Percentiles rank a stretch among this genome's conserved stretches.
Evolutionary conservation across 1,140 invertebrate genomes (phyloP).

Genomic region (Apis dorsata): DNA sequence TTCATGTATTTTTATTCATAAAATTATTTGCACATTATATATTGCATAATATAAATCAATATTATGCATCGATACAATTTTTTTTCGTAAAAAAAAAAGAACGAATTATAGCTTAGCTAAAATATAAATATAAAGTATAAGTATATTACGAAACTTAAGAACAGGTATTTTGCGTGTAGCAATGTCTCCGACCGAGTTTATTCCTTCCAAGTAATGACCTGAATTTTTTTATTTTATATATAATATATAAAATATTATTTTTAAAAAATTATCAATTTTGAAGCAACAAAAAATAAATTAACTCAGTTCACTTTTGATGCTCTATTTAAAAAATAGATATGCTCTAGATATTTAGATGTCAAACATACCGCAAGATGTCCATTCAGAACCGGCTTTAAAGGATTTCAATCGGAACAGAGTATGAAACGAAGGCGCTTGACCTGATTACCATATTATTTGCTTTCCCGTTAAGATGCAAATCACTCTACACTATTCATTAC

Average conservation of each 20-base stretch:
- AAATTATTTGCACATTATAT: no score
- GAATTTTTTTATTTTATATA: no score
- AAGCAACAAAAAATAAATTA: neutral
- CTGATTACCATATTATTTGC: neutral
- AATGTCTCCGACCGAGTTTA: no score
- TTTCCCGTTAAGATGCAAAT: neutral
- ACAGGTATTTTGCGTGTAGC: neutral
- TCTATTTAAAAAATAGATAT: slow-evolving; percentile 1
- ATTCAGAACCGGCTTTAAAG: slow-evolving; percentile 17
- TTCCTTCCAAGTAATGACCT: no score
- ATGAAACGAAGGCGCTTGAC: neutral
- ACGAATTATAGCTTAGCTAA: no score
- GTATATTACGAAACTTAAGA: neutral
- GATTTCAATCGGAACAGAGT: neutral
- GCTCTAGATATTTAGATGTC: slow-evolving; percentile 26
- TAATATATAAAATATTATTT: neutral
- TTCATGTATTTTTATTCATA: neutral
- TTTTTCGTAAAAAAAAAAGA: no score
- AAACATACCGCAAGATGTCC: slow-evolving; percentile 19
- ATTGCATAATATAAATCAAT: neutral
- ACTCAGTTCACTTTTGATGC: neutral
- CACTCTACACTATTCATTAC: neutral
- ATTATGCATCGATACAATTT: neutral
- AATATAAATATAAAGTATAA: no score
- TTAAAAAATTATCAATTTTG: neutral